A percentile compares a stretch with the other conserved stretches of the same genome.
Evolutionary conservation across 2,888 invertebrate genomes (phyloP).

Genomic region (Oxycera nigricornis): DNA sequence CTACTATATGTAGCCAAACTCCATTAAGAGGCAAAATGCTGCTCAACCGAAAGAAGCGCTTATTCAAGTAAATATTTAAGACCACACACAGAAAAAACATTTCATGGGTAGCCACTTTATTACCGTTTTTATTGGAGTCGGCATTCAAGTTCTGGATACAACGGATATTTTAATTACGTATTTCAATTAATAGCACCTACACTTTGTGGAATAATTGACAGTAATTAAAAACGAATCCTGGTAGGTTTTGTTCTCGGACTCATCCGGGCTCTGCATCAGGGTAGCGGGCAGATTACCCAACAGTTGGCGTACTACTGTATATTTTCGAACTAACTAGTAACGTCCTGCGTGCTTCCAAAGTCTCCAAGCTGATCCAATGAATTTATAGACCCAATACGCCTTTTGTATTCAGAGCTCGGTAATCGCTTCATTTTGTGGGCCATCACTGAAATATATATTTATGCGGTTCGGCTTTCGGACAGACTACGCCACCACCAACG

Average conservation of each 20-base stretch:
- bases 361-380: not conserved
- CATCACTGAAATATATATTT: not conserved
- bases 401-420: not conserved
- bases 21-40: too few relatives aligned
- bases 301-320: not conserved
- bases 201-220: constrained; percentile 30
- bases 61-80: too few relatives aligned
- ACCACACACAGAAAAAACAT: too few relatives aligned
- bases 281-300: not conserved
- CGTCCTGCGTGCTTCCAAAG: not conserved
- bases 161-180: constrained; percentile 29
- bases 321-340: not conserved
- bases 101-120: too few relatives aligned
- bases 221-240: constrained; percentile 31
- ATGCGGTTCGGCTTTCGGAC: not conserved
- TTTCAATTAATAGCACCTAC: constrained; percentile 24
- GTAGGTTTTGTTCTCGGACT: too few relatives aligned
- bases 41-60: too few relatives aligned
- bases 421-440: constrained; percentile 34
- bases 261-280: not conserved
- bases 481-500: not conserved
- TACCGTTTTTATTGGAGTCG: too few relatives aligned
- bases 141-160: too few relatives aligned
- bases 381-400: constrained; percentile 22
- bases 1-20: too few relatives aligned